Percentiles rank a stretch among this genome's conserved stretches.
Evolutionary conservation across 2,113 vertebrate species (phyloP).

Genomic region (Callospermophilus lateralis): DNA sequence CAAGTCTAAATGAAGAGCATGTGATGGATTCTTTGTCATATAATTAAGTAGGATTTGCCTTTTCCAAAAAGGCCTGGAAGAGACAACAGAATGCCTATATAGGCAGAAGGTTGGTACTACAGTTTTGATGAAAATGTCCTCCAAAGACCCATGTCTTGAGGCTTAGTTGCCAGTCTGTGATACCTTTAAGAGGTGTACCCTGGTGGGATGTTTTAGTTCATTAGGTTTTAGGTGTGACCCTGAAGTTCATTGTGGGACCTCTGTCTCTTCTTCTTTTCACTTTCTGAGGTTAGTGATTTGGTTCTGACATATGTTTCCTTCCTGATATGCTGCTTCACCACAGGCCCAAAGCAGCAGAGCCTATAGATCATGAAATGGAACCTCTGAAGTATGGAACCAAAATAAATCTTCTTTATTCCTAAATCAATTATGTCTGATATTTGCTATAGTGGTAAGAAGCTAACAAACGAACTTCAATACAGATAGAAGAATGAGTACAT

Average conservation of each 20-base stretch:
- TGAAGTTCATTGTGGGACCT: accelerated
- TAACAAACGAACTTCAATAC: background rate
- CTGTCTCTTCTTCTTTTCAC: background rate
- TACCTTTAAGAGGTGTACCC: accelerated
- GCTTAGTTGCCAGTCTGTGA: too few species aligned
- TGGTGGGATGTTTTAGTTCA: too few species aligned
- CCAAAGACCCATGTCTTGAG: background rate
- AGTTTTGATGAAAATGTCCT: background rate
- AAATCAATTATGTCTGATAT: background rate
- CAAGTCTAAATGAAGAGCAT: background rate
- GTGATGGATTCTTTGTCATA: background rate
- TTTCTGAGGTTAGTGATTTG: background rate
- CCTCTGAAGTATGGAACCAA: background rate
- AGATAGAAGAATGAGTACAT: background rate
- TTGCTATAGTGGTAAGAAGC: background rate
- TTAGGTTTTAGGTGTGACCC: background rate
- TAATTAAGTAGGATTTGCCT: background rate
- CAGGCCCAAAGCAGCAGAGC: too few species aligned
- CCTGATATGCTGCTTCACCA: background rate
- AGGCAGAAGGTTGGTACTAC: accelerated
- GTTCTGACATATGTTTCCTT: background rate
- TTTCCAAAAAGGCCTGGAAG: background rate
- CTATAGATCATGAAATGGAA: background rate
- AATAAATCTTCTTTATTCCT: background rate
- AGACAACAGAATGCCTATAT: background rate